Conservation (phyloP, 2,113 vertebrate species). For the Pipra filicauda region DNA sequence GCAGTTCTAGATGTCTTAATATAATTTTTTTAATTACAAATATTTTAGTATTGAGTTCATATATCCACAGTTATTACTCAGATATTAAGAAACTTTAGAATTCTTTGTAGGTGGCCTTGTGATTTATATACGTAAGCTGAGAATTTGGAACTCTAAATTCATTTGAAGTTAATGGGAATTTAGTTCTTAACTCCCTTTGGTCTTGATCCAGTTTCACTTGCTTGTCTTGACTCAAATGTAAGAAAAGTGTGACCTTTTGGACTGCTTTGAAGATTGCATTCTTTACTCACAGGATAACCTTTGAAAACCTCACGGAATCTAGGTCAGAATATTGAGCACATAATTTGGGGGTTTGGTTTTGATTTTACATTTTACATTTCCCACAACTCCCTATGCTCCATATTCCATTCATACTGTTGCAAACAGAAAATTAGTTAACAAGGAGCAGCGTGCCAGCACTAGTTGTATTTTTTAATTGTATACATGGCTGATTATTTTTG, state of each 20-base stretch:
- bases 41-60: not conserved
- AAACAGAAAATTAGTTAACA: not conserved
- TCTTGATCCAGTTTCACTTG: constrained; percentile 26
- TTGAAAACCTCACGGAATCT: constrained; percentile 1
- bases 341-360: not conserved
- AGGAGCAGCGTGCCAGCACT: not conserved
- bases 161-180: constrained; percentile 45
- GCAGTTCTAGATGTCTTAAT: not conserved
- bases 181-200: constrained; percentile 33
- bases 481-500: not conserved
- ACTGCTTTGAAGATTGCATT: not conserved
- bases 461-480: not conserved
- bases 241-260: not conserved
- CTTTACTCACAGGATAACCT: not conserved
- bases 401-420: not conserved
- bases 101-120: not conserved
- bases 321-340: not conserved
- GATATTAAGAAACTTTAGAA: not conserved
- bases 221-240: not conserved
- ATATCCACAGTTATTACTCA: not conserved
- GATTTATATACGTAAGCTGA: not conserved
- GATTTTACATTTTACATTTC: not conserved
- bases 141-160: constrained; percentile 14
- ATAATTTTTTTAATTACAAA: not conserved
- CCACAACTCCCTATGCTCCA: not conserved